phyloP scores from a whole-genome alignment of 2,113 vertebrate genomes.

The Tachuris rubrigastra region DNA sequence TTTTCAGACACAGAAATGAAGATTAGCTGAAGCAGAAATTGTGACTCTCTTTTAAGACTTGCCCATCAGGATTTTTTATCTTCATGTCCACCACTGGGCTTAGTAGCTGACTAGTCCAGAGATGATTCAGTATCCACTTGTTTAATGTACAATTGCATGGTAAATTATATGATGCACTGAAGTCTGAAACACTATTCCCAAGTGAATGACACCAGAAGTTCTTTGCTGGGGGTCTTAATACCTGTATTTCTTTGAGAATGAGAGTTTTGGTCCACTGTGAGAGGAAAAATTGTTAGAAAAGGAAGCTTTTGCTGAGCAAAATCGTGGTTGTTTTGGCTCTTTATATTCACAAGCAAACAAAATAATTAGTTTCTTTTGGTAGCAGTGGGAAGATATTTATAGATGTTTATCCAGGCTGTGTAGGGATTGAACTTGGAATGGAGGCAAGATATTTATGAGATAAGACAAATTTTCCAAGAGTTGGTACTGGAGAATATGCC shows the following conservation, averaged over 20 bases:
- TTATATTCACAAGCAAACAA: background rate
- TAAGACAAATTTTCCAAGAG: background rate
- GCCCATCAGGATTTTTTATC: slow-evolving; percentile 45
- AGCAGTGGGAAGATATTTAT: background rate
- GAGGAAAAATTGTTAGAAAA: background rate
- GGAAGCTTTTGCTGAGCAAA: background rate
- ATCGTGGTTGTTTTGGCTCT: background rate
- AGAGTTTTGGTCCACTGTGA: background rate
- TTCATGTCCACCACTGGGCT: slow-evolving; percentile 39
- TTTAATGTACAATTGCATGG: slow-evolving; percentile 44
- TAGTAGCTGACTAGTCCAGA: slow-evolving; percentile 15
- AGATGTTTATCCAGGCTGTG: background rate
- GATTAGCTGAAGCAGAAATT: slow-evolving; percentile 57
- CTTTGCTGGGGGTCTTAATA: background rate
- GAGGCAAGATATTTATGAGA: background rate
- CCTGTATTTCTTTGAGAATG: background rate
- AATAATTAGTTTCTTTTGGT: background rate
- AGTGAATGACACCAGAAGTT: background rate
- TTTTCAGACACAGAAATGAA: slow-evolving; percentile 12
- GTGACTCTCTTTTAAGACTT: slow-evolving; percentile 47
- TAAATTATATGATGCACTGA: background rate
- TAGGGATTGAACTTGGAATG: background rate
- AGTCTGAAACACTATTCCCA: background rate
- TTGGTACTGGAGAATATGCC: background rate
- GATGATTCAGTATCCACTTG: slow-evolving; percentile 36